A percentile compares a stretch with the other conserved stretches of the same genome.
Evolutionary conservation across 35 echinoderm and acorn worm genomes (phyloP).

Genomic region (Eucidaris tribuloides): DNA sequence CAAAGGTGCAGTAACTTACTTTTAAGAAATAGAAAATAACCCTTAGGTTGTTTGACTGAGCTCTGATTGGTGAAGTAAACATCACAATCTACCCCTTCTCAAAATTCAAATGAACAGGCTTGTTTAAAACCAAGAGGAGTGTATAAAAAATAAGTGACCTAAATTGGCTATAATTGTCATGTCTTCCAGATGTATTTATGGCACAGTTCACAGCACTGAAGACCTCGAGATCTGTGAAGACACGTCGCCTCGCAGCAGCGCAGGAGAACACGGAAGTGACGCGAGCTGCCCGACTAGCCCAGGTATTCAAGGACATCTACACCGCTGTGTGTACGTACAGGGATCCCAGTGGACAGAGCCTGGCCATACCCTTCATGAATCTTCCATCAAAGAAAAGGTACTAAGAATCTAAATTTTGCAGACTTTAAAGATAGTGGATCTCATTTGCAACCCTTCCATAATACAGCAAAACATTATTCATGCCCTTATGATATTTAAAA

Average conservation of each 20-base stretch:
- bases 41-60: too few species aligned
- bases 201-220: constrained; percentile 99
- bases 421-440: too few species aligned
- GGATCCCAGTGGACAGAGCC: constrained; percentile 72
- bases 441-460: too few species aligned
- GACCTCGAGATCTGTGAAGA: constrained; percentile 92
- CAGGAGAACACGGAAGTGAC: constrained; percentile 95
- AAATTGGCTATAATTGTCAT: background rate
- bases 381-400: constrained; percentile 96
- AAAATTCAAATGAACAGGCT: too few species aligned
- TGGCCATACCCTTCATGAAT: constrained; percentile 98
- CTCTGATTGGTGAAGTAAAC: too few species aligned
- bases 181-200: constrained; percentile 92
- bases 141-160: too few species aligned
- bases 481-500: too few species aligned
- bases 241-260: constrained; percentile 85
- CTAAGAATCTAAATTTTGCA: too few species aligned
- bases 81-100: too few species aligned
- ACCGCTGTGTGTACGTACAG: constrained; percentile 82
- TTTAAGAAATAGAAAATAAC: too few species aligned
- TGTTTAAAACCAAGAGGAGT: background rate
- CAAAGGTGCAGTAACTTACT: too few species aligned
- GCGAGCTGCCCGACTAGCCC: constrained; percentile 79
- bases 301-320: constrained; percentile 98
- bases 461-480: too few species aligned